Evolutionary conservation across 2,113 vertebrate species (phyloP).

Genomic region (Paradoxurus hermaphroditus): DNA sequence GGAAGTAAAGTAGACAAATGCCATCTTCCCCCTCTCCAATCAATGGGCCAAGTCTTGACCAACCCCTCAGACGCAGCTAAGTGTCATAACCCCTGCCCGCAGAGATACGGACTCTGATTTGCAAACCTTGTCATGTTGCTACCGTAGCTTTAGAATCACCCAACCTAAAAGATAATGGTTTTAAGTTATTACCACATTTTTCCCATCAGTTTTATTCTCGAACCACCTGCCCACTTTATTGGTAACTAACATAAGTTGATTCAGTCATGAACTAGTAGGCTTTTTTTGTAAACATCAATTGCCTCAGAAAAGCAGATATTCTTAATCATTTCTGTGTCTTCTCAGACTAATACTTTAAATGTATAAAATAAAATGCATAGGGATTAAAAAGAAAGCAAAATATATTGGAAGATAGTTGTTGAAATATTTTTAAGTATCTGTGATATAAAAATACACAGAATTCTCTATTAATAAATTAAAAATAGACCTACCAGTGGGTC

Average conservation of each 20-base stretch:
- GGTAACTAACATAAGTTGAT: background rate
- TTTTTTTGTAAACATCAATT: background rate
- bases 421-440: background rate
- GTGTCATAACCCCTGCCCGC: background rate
- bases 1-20: background rate
- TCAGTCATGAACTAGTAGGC: background rate
- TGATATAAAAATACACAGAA: background rate
- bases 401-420: background rate
- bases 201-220: background rate
- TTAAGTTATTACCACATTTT: background rate
- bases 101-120: background rate
- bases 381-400: background rate
- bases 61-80: background rate
- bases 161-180: background rate
- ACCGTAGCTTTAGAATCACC: background rate
- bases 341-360: background rate
- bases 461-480: conserved; percentile 9
- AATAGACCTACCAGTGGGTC: background rate
- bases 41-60: background rate
- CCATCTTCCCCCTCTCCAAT: background rate
- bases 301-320: background rate
- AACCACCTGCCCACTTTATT: background rate
- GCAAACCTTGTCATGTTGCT: background rate
- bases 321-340: background rate
- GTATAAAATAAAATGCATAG: background rate